phyloP scores from a whole-genome alignment of 2,113 vertebrate genomes.

The Trematocara marginatum region DNA sequence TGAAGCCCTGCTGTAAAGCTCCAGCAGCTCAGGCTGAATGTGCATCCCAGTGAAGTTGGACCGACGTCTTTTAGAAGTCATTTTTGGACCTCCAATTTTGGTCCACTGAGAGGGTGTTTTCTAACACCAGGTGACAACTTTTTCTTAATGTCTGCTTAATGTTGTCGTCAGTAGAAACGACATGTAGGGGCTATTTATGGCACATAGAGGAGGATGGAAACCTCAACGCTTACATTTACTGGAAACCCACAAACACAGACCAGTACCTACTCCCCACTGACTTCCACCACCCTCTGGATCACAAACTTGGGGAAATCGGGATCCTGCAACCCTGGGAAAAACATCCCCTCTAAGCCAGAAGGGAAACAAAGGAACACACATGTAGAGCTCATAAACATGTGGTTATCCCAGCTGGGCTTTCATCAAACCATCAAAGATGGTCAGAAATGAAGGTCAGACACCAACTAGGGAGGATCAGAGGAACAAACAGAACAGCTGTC shows the following conservation, averaged over 20 bases:
- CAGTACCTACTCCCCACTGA: background rate
- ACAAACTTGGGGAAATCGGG: rapidly evolving
- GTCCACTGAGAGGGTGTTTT: background rate
- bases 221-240: background rate
- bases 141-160: background rate
- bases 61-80: rapidly evolving
- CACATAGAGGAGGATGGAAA: background rate
- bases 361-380: background rate
- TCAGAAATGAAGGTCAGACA: no score
- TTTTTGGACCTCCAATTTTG: background rate
- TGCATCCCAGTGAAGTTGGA: background rate
- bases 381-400: no score
- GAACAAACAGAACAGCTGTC: no score
- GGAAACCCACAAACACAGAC: background rate
- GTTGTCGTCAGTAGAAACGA: background rate
- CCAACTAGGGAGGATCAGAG: no score
- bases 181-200: background rate
- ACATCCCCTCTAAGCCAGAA: background rate
- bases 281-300: background rate
- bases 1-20: background rate
- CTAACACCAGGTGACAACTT: background rate
- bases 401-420: no score
- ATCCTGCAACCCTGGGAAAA: background rate
- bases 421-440: no score
- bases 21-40: background rate